Evolutionary conservation across 2,797 vertebrate species (phyloP).

Genomic region (Xenops minutus): DNA sequence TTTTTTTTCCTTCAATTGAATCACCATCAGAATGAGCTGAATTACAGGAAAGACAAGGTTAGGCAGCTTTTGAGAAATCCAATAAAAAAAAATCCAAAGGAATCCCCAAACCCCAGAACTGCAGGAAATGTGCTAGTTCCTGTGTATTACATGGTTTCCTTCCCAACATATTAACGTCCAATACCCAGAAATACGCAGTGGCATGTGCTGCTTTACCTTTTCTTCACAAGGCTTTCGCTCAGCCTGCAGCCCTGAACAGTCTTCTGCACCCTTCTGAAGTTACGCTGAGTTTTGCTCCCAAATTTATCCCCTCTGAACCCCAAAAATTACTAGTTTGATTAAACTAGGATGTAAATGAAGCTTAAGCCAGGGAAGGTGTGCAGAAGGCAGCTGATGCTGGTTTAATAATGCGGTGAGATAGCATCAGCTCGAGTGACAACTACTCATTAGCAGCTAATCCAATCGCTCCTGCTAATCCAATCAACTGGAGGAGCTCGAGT

Average conservation of each 20-base stretch:
- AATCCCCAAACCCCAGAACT: conserved; percentile 60
- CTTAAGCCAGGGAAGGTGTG: not conserved
- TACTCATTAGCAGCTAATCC: conserved; percentile 47
- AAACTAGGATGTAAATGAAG: not conserved
- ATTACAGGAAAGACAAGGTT: conserved; percentile 55
- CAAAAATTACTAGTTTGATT: not conserved
- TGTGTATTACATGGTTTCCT: conserved; percentile 56
- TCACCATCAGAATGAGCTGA: conserved; percentile 45
- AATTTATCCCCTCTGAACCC: too few species aligned
- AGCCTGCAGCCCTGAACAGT: not conserved
- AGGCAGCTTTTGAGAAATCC: conserved; percentile 59
- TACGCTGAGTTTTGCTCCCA: not conserved
- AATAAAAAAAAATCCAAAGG: conserved; percentile 59
- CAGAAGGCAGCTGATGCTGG: not conserved
- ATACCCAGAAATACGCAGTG: not conserved
- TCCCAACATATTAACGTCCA: conserved; percentile 41
- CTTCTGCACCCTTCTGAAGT: rapidly evolving
- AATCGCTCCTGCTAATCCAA: conserved; percentile 26
- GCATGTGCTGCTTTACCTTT: not conserved
- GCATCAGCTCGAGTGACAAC: conserved; percentile 2
- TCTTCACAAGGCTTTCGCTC: not conserved
- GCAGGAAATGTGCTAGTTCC: conserved; percentile 46
- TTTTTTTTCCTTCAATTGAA: not conserved
- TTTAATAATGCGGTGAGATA: not conserved
- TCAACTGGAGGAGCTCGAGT: not conserved